Percentiles rank a stretch among this genome's conserved stretches.
These are phyloP conservation scores for Rhynchonycteris naso DNA, from an alignment of 2,797 vertebrate genomes.

Conservation along the genomic window DNA sequence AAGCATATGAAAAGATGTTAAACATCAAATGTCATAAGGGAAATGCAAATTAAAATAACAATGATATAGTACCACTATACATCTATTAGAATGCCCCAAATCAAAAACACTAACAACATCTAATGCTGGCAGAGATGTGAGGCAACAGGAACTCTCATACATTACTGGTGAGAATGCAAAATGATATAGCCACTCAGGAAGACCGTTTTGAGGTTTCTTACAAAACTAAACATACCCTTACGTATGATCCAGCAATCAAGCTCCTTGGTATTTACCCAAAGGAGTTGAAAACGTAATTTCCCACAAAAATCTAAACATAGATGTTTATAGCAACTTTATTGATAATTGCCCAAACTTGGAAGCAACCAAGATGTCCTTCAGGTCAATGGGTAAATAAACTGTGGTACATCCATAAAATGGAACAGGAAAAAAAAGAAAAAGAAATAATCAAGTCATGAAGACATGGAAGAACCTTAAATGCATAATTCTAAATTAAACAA, in stretches of 20 bases:
- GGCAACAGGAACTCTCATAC: not conserved
- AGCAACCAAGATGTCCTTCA: not conserved
- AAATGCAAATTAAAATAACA: slow-evolving; percentile 12
- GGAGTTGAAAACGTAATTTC: not conserved
- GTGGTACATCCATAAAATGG: not conserved
- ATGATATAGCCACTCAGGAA: not conserved
- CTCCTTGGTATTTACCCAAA: slow-evolving; percentile 15
- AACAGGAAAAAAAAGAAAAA: not conserved
- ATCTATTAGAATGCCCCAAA: not conserved
- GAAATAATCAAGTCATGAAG: not conserved
- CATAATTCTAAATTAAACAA: not conserved
- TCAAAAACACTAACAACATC: not conserved
- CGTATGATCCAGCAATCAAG: not conserved
- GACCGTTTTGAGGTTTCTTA: not conserved
- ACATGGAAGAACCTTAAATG: not conserved
- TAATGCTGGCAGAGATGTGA: not conserved
- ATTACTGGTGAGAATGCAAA: not conserved
- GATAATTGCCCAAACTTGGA: not conserved
- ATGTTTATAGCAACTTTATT: not conserved
- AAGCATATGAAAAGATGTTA: slow-evolving; percentile 13
- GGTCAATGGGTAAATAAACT: not conserved
- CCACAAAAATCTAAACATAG: not conserved
- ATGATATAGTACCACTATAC: not conserved
- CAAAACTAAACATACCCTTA: not conserved
- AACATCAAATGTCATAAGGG: not conserved